Conservation (phyloP, 2,888 invertebrate species). For the Lissonota sp. region DNA sequence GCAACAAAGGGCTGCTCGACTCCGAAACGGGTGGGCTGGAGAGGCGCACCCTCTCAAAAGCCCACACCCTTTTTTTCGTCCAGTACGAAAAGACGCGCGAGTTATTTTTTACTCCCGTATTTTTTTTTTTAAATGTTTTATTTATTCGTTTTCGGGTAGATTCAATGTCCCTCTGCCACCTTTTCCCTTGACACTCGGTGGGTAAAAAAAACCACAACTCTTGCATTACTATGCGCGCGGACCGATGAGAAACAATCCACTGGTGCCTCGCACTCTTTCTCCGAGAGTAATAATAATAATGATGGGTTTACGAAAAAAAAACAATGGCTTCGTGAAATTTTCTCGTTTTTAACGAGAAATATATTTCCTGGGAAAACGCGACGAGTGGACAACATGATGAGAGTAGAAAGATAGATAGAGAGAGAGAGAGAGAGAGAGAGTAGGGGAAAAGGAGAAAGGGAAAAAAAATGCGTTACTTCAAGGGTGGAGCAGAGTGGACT, state of each 20-base stretch:
- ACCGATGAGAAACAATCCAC: conserved; percentile 40
- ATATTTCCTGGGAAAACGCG: conserved; percentile 51
- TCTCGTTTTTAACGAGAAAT: conserved; percentile 60
- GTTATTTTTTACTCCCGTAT: conserved; percentile 54
- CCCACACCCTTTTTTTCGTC: conserved; percentile 61
- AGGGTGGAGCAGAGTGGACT: conserved; percentile 57
- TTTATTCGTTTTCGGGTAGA: conserved; percentile 51
- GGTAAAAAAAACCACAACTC: conserved; percentile 10
- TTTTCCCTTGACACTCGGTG: conserved; percentile 26
- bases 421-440: conserved; percentile 7
- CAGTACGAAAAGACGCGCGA: conserved; percentile 63
- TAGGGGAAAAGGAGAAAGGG: conserved; percentile 28
- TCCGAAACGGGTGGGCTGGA: conserved; percentile 60
- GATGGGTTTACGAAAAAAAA: conserved; percentile 16
- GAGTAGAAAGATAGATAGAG: conserved; percentile 17
- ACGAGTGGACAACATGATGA: conserved; percentile 43
- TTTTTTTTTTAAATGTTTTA: conserved; percentile 47
- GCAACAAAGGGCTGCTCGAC: conserved; percentile 74
- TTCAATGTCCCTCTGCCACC: conserved; percentile 43
- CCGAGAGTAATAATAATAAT: conserved; percentile 35
- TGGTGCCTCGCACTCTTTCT: background rate
- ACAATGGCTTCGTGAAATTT: conserved; percentile 30
- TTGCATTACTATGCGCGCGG: conserved; percentile 23
- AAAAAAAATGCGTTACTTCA: background rate
- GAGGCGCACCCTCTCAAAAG: conserved; percentile 64